Base-by-base conservation (phyloP, 2,888 invertebrate species). In the Rotaria magnacalcarata region DNA sequence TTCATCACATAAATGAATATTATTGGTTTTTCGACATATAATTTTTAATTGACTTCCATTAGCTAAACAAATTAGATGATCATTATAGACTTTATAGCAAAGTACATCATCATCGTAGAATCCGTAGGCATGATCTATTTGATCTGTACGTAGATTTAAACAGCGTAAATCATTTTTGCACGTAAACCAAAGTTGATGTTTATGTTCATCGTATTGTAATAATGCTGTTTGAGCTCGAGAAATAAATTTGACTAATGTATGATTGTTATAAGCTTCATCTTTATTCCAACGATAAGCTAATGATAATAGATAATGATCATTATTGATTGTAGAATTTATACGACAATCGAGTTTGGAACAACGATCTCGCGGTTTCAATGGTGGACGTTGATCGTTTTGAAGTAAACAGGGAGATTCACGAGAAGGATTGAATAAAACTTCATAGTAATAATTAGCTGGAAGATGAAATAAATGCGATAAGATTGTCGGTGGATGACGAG, bases 181-280 rank as follows among this genome's bases (percentile, higher is more conserved):
- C 7, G 67, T 34, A 67, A 67, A 67, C 67, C 67, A 67, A 5
- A 67, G 19, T 19, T 67, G 67, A 41, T 67, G 67, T 34, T 67
- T 67, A 67, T 67, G 67, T 67, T 67, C 67, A 67, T 67, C 67
- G 4, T 67, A 67, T 67, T 67, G 67, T 19, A 67, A 5, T 67
- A 67, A 14, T 3, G 67, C 34, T 19, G 67, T 67, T 67, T 67
- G 67, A 67, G 67, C 34, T 14, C 67, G 67, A 41, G 34, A 34
- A 67, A 41, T 16, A 41, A 67, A 67, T 16, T 14, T 67, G 1
- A 67, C 34, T 34, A 67, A 34, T 34, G 67, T 67, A 67, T 34
- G 11, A 67, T 67, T 34, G 19, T 3, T 19, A 34, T 67, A 16
- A 19, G 34, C 8, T 34, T 67, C 11, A 14, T 16, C 5, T 34